Conservation (phyloP, 2,113 vertebrate genomes). For the Scortum barcoo region DNA sequence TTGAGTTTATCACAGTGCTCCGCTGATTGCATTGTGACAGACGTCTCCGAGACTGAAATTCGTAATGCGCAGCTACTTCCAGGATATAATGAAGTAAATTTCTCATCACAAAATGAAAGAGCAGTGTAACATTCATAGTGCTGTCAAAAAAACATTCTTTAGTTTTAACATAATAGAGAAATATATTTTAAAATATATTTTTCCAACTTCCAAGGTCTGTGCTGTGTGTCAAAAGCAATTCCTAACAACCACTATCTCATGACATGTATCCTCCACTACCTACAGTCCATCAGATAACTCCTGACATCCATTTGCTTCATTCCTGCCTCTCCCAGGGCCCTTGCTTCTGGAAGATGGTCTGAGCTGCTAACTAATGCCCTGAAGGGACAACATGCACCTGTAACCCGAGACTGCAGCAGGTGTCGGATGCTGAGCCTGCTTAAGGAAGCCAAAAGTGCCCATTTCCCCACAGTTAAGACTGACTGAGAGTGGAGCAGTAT, state of each 20-base stretch:
- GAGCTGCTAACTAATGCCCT: constrained; percentile 66
- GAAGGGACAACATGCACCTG: constrained; percentile 68
- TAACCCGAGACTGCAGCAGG: constrained; percentile 67
- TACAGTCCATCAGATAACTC: constrained; percentile 38
- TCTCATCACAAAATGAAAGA: neutral
- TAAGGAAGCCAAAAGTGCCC: constrained; percentile 64
- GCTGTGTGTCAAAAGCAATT: constrained; percentile 25
- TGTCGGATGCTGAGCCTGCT: constrained; percentile 64
- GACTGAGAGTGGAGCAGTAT: constrained; percentile 64
- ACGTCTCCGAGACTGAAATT: constrained; percentile 3
- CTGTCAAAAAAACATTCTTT: neutral
- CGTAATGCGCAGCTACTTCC: neutral
- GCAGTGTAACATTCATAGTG: neutral
- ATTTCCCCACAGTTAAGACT: constrained; percentile 71
- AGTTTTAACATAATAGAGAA: neutral
- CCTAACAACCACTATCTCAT: constrained; percentile 17
- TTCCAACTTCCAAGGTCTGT: neutral
- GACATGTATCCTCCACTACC: constrained; percentile 12
- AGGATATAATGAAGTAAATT: constrained; percentile 10
- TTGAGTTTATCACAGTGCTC: constrained; percentile 19
- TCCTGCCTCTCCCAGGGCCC: constrained; percentile 20
- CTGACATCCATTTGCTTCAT: constrained; percentile 26
- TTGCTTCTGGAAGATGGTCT: constrained; percentile 33
- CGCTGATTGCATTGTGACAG: constrained; percentile 41
- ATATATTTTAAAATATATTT: neutral